These are phyloP conservation scores for Riparia riparia DNA, from an alignment of 2,113 vertebrate genomes.

Conservation along the genomic window DNA sequence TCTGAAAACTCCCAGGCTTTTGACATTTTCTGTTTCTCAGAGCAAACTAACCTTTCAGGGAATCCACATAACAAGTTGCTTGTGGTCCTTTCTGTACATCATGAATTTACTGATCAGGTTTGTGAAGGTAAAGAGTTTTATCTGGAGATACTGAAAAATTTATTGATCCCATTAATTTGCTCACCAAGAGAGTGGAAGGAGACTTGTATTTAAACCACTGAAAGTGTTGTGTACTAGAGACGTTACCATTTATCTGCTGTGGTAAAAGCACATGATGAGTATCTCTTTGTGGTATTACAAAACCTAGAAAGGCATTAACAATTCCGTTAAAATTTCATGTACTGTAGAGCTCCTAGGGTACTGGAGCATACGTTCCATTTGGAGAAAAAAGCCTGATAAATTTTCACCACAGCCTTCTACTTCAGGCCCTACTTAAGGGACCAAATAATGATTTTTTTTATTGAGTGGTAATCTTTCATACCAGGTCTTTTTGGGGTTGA, in stretches of 20 bases:
- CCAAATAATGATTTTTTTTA: conserved; percentile 73
- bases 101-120: conserved; percentile 43
- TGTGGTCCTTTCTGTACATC: conserved; percentile 20
- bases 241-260: conserved; percentile 65
- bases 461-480: conserved; percentile 70
- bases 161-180: conserved; percentile 68
- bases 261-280: conserved; percentile 35
- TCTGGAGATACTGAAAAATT: conserved; percentile 1
- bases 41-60: conserved; percentile 54
- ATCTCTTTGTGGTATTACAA: conserved; percentile 75
- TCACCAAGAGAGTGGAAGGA: neutral
- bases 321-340: conserved; percentile 78
- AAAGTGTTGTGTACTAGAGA: conserved; percentile 26
- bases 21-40: conserved; percentile 69
- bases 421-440: conserved; percentile 80
- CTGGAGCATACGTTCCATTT: conserved; percentile 57
- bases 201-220: neutral
- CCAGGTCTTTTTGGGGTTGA: neutral
- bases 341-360: conserved; percentile 25
- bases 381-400: conserved; percentile 35
- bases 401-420: conserved; percentile 47
- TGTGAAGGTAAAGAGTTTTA: conserved; percentile 32
- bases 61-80: conserved; percentile 31
- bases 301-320: conserved; percentile 79
- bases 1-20: neutral